Percentiles rank a stretch among this genome's conserved stretches.
Conservation (phyloP, 1,140 invertebrate species). For the Dendrolimus punctatus region DNA sequence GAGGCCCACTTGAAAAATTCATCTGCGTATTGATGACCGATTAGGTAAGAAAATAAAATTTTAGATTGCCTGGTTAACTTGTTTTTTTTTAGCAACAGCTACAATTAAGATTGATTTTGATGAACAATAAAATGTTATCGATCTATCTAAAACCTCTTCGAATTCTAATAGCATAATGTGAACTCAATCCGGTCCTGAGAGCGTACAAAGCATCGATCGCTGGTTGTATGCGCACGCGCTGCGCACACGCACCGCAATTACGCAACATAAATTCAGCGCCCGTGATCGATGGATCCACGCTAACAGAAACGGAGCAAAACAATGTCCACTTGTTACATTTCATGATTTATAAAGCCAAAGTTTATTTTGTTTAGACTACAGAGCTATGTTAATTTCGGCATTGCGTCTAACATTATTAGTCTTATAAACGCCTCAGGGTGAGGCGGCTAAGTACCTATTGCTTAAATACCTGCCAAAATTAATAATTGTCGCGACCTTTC, state of each 20-base stretch:
- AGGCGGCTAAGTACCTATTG: conserved; percentile 23
- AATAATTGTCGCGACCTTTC: no score
- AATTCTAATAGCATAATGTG: no score
- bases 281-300: conserved; percentile 47
- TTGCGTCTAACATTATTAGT: conserved; percentile 12
- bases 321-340: conserved; percentile 38
- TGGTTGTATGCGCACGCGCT: conserved; percentile 14
- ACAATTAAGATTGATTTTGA: no score
- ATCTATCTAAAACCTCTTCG: no score
- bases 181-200: no score
- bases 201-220: conserved; percentile 18
- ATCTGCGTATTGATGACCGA: no score
- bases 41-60: no score
- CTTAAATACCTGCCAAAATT: conserved; percentile 6
- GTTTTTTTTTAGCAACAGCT: no score
- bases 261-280: conserved; percentile 53
- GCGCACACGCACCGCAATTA: conserved; percentile 48
- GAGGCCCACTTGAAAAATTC: no score
- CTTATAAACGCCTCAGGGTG: conserved; percentile 16
- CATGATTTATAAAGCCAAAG: conserved; percentile 34
- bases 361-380: conserved; percentile 28
- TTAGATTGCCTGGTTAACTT: no score
- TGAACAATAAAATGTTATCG: no score
- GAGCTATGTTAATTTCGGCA: conserved; percentile 20
- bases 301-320: conserved; percentile 41